A percentile compares a stretch with the other conserved stretches of the same genome.
These are phyloP conservation scores for Agrochola macilenta DNA, from an alignment of 2,888 invertebrate genomes.

Conservation along the genomic window DNA sequence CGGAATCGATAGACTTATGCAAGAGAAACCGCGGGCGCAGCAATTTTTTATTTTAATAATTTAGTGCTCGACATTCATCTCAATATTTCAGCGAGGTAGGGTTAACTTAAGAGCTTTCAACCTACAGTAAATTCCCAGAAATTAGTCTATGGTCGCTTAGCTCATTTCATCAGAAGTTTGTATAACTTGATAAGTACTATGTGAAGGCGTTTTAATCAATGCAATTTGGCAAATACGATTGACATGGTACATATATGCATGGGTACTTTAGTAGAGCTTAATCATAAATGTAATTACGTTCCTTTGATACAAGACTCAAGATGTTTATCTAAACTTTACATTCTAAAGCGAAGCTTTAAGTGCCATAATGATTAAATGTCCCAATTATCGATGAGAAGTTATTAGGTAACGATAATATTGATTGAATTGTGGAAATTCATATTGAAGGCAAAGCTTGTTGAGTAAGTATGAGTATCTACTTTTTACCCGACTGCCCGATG, in stretches of 20 bases:
- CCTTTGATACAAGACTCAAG: constrained; percentile 42
- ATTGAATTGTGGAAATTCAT: background rate
- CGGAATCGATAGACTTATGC: too few species aligned
- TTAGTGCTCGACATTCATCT: background rate
- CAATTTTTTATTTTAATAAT: too few species aligned
- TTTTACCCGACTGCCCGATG: background rate
- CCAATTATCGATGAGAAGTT: constrained; percentile 3
- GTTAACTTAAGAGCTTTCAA: background rate
- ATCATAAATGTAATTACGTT: constrained; percentile 35
- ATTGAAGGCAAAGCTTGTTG: background rate
- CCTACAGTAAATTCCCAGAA: background rate
- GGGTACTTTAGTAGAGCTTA: constrained; percentile 40
- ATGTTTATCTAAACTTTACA: constrained; percentile 48
- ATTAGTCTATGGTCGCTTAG: background rate
- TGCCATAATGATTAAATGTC: constrained; percentile 18
- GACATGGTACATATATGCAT: constrained; percentile 9
- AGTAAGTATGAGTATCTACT: background rate
- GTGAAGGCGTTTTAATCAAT: constrained; percentile 21
- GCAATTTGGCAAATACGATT: constrained; percentile 33
- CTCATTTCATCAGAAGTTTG: constrained; percentile 7
- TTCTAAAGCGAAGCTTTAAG: constrained; percentile 14
- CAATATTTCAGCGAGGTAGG: background rate
- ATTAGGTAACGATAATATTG: constrained; percentile 9
- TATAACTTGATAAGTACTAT: background rate
- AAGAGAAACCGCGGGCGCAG: too few species aligned